Base-by-base conservation (phyloP, 1,140 invertebrate species). In the Heliconius himera region DNA sequence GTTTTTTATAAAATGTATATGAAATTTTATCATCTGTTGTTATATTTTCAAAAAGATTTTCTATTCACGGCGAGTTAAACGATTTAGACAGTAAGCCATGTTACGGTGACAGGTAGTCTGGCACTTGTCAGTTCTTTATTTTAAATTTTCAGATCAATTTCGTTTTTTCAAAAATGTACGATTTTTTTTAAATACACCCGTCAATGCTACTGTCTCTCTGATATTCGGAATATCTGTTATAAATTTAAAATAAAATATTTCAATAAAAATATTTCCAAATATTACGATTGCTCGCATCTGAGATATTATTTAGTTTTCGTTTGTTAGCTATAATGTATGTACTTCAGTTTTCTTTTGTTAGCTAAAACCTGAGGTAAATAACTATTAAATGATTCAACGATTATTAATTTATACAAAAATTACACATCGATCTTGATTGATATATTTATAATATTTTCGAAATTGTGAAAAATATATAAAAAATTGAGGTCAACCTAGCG, bases 81-180 rank as follows among this genome's bases (percentile, higher is more conserved):
- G 26, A 66, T 66, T 26, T 26, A 29, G 60, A 66, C 60, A 66
- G 22, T 66, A 11, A 66, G 60, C 60, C 60, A 66, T 66, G 60
- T 66, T 66, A 66, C 60, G n/a, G 22, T 66, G 60, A 66, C 60
- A 66, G n/a, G 8, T 22, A 26, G 60, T 16, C 22, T 66, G 60
- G 60, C 60, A 66, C 60, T 66, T 66, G 60, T 66, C 60, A 66
- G 60, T 13, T 66, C 22, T 66, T 66, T 60, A 22, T 66, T 29
- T 26, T 13, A 29, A 16, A 66, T 11, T 29, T 66, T n/a, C 26
- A 13, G 22, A 60, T 22, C 20, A 60, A 60, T 60, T 60, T 60
- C 9, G 2, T 26, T 26, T 66, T 66, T 26, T 13, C 0, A 29
- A 66, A 66, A 66, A 66, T 29, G n/a, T 66, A 16, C 54, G 54